Percentiles rank a stretch among this genome's conserved stretches.
Evolutionary conservation across 1,140 invertebrate species (phyloP).

Genomic region (Latrodectus geometricus): DNA sequence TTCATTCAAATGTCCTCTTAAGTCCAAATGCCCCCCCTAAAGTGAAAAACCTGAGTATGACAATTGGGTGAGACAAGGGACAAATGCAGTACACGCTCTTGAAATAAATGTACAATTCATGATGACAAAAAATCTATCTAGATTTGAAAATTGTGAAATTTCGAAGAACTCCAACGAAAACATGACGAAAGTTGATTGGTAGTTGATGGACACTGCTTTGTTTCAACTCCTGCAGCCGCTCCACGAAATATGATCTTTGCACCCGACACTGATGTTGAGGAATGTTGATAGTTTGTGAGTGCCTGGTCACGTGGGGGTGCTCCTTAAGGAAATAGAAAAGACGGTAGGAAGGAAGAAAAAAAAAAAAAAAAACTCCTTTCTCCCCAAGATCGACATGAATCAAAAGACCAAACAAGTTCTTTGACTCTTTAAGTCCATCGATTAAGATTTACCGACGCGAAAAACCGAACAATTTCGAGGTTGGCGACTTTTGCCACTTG

Average conservation of each 20-base stretch:
- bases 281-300: constrained; percentile 40
- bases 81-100: too few relatives aligned
- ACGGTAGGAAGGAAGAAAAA: neutral
- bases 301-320: constrained; percentile 12
- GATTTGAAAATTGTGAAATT: neutral
- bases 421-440: constrained; percentile 21
- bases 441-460: constrained; percentile 6
- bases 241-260: constrained; percentile 37
- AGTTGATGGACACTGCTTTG: neutral
- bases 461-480: neutral
- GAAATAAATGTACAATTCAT: too few relatives aligned
- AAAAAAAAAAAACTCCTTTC: neutral
- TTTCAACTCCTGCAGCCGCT: neutral
- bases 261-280: constrained; percentile 34
- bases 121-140: neutral
- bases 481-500: constrained; percentile 37
- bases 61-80: too few relatives aligned
- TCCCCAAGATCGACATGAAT: constrained; percentile 18
- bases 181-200: too few relatives aligned
- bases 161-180: neutral
- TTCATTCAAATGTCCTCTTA: too few relatives aligned
- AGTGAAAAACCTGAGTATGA: too few relatives aligned
- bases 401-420: constrained; percentile 18
- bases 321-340: neutral
- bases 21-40: too few relatives aligned